Conservation (phyloP, 1,140 invertebrate species). For the Tribolium madens region DNA sequence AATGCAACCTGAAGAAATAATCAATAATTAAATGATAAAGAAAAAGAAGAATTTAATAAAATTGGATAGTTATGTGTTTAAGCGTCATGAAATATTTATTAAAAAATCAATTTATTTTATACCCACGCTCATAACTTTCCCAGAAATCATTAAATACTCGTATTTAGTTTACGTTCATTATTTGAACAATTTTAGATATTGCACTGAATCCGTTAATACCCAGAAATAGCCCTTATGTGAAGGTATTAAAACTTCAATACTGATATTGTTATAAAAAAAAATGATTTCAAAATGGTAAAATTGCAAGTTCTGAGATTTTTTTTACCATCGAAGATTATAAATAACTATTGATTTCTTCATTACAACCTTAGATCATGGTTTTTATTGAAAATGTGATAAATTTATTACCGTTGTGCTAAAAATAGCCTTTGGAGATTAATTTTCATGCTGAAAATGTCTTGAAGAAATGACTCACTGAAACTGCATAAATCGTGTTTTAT, state of each 20-base stretch:
- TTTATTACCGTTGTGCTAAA: neutral
- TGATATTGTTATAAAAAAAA: too few relatives aligned
- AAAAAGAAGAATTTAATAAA: too few relatives aligned
- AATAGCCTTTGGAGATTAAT: neutral
- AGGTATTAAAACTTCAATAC: too few relatives aligned
- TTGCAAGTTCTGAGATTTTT: too few relatives aligned
- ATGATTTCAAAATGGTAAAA: too few relatives aligned
- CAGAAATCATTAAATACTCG: neutral
- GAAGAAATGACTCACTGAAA: neutral
- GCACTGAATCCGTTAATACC: too few relatives aligned
- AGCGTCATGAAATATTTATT: neutral
- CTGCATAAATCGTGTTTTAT: constrained; percentile 10
- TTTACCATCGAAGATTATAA: too few relatives aligned
- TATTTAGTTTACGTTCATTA: neutral
- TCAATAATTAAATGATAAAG: too few relatives aligned
- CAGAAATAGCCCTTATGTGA: too few relatives aligned
- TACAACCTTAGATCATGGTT: too few relatives aligned
- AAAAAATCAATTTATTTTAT: neutral
- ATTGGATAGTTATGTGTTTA: neutral
- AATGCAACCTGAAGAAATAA: too few relatives aligned
- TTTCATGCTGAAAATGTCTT: neutral
- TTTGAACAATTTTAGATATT: neutral
- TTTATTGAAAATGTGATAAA: neutral
- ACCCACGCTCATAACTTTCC: neutral
- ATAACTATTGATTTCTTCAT: too few relatives aligned